Base-by-base conservation (phyloP, 53 echinoderm and acorn worm genomes). In the Hippasteria phrygiana region DNA sequence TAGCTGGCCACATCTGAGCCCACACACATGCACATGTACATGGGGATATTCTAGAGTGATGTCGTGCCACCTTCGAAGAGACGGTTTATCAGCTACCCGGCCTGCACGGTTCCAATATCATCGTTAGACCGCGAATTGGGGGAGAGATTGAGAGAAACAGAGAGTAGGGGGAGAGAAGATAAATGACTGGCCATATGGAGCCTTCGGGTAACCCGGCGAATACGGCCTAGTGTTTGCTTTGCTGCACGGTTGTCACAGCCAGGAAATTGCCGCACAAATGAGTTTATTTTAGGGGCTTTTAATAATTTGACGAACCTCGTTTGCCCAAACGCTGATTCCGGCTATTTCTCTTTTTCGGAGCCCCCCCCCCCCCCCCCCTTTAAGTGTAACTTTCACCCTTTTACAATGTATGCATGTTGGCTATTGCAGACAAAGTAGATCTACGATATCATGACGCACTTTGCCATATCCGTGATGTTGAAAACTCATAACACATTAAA, bases 211-310 rank as follows among this genome's bases (percentile, higher is more conserved):
- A 48, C 70, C 63, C 85, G 50, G 37, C 85, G 71, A 70, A 37
- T 85, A 85, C 71, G 35, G 34, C 85, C 48, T 36, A 64, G 26
- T 85, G 85, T 85, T 85, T 85, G 85, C 85, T 24, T 50, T 48
- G 20, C 41, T 33, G 85, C 85, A 85, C 85, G 71, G 85, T 85
- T 70, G 70, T 70, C 70, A 70, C 85, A n/a, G 70, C 18, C 85
- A 85, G 85, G 85, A 85, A 85, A 85, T 85, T 85, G 85, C 50
- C 70, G 85, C 85, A 47, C 70, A 85, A 85, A 85, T 85, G 85
- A 85, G 85, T 85, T 85, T 85, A 85, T 85, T 85, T 85, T 85
- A 32, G 85, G 69, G 70, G 71, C 85, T 71, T 43, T 85, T 85
- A 85, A 85, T 85, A 85, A 85, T 85, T 85, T 69, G 85, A 85